Conservation (phyloP, 1,140 invertebrate species). For the Magallana angulata region DNA sequence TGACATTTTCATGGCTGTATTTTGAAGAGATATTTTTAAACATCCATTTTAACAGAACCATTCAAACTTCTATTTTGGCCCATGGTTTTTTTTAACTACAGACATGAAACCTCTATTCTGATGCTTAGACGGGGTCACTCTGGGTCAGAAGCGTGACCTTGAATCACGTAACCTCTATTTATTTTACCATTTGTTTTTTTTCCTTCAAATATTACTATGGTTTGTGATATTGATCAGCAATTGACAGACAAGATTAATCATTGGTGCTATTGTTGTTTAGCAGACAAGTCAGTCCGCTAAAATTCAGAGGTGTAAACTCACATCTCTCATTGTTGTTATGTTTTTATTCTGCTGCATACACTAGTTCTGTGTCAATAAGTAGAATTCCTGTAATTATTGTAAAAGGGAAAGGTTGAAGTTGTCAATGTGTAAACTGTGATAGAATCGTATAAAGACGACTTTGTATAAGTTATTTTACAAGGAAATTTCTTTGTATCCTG, state of each 20-base stretch:
- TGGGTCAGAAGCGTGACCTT: not conserved
- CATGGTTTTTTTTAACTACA: no score
- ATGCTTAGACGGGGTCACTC: not conserved
- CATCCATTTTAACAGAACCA: no score
- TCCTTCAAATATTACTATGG: not conserved
- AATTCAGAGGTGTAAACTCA: not conserved
- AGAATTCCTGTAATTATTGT: not conserved
- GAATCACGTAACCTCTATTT: constrained; percentile 3
- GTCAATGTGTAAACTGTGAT: not conserved
- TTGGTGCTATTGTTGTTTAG: constrained; percentile 33
- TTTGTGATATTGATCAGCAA: constrained; percentile 34
- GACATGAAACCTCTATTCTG: not conserved
- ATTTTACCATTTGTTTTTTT: constrained; percentile 27
- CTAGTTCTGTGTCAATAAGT: not conserved
- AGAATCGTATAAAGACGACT: not conserved
- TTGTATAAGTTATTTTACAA: not conserved
- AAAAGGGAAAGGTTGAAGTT: not conserved
- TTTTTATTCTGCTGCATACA: constrained; percentile 6
- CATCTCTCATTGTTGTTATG: not conserved
- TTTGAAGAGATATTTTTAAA: no score
- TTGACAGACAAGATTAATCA: constrained; percentile 19
- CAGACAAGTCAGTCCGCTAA: constrained; percentile 10
- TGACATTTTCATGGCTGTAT: no score
- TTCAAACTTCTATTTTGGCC: no score
- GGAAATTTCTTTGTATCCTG: not conserved